Conservation (phyloP, 1,140 invertebrate species). For the Diorhabda elongata region DNA sequence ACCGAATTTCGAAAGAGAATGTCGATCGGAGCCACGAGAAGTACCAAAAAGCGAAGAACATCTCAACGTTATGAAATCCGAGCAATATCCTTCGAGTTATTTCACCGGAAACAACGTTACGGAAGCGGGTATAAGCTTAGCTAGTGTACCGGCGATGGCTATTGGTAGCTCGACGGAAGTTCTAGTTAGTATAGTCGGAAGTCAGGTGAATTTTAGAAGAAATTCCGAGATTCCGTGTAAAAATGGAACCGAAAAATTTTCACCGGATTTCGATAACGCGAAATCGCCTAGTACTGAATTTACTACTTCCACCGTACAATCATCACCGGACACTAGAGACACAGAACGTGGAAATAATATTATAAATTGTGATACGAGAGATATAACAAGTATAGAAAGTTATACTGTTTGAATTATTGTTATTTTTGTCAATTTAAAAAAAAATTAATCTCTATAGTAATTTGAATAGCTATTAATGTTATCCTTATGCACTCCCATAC, state of each 20-base stretch:
- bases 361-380: constrained; percentile 8
- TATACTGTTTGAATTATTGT: constrained; percentile 13
- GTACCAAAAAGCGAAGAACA: constrained; percentile 20
- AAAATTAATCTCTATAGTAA: no score
- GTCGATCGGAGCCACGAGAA: constrained; percentile 38
- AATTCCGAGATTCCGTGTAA: constrained; percentile 25
- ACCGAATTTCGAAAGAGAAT: constrained; percentile 43
- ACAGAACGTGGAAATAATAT: constrained; percentile 3
- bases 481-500: no score
- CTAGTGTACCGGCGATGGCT: constrained; percentile 38
- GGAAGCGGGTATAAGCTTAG: constrained; percentile 30
- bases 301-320: constrained; percentile 30
- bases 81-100: constrained; percentile 8
- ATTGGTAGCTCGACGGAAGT: constrained; percentile 42
- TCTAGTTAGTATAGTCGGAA: constrained; percentile 40
- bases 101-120: constrained; percentile 24
- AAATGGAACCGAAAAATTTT: constrained; percentile 16
- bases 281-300: constrained; percentile 40
- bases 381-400: neutral
- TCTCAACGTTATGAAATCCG: constrained; percentile 8
- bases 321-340: constrained; percentile 5
- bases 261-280: constrained; percentile 28
- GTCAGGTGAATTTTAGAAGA: constrained; percentile 34
- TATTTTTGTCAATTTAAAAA: neutral
- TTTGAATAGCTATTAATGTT: no score